Conservation (phyloP, 2,797 vertebrate species). For the Myiothlypis coronata region DNA sequence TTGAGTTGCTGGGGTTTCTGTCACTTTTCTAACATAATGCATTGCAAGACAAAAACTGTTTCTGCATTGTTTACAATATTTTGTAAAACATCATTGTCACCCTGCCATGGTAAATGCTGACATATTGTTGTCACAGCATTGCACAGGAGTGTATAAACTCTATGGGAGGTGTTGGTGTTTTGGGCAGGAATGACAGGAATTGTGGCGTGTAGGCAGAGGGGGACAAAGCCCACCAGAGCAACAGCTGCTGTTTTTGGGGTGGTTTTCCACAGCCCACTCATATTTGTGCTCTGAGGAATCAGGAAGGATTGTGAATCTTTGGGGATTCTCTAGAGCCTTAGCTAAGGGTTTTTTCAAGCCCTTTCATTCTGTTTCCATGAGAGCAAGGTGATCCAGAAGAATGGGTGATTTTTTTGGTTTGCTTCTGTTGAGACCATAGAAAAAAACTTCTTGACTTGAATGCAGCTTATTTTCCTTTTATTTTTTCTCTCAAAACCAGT, state of each 20-base stretch:
- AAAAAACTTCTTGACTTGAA: neutral
- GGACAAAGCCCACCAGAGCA: neutral
- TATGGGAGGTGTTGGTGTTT: accelerated
- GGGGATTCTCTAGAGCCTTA: neutral
- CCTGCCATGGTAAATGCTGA: neutral
- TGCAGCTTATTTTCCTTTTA: neutral
- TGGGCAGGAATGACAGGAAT: neutral
- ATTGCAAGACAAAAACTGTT: neutral
- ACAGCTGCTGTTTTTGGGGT: neutral
- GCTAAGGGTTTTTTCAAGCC: neutral
- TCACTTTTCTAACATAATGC: neutral
- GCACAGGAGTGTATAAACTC: neutral
- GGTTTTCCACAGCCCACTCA: neutral
- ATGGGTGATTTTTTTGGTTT: neutral
- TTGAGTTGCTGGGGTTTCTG: neutral
- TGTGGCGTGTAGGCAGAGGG: neutral
- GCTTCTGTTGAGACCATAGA: neutral
- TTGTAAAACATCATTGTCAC: neutral
- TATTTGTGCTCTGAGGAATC: neutral
- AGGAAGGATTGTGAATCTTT: neutral
- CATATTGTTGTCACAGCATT: accelerated
- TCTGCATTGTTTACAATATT: neutral
- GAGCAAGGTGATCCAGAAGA: neutral
- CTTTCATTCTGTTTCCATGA: neutral
- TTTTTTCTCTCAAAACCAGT: neutral